Evolutionary conservation across 2,888 invertebrate species (phyloP).

Genomic region (Aplocera efformata): DNA sequence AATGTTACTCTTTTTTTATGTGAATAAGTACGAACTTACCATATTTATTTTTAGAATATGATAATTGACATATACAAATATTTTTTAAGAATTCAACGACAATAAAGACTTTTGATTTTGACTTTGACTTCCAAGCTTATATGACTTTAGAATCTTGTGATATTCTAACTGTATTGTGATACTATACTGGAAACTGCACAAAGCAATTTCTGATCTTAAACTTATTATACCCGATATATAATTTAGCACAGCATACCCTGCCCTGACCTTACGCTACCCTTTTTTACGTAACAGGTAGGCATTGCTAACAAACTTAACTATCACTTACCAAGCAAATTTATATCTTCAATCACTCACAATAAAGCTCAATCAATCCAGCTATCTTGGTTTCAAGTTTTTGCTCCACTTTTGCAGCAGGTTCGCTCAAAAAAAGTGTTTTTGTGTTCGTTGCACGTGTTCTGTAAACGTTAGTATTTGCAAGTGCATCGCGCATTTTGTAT

Average conservation of each 20-base stretch:
- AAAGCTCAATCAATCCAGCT: constrained; percentile 2
- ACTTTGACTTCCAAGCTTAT: too few relatives aligned
- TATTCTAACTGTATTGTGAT: too few relatives aligned
- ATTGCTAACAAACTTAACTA: constrained; percentile 8
- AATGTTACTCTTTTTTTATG: too few relatives aligned
- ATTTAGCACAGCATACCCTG: constrained; percentile 37
- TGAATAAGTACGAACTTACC: too few relatives aligned
- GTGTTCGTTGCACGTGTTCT: constrained; percentile 44
- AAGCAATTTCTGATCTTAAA: neutral
- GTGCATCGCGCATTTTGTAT: constrained; percentile 24
- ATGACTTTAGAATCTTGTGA: too few relatives aligned
- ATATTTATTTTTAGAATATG: too few relatives aligned
- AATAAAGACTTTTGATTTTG: too few relatives aligned
- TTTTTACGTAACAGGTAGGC: constrained; percentile 53
- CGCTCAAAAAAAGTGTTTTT: constrained; percentile 39
- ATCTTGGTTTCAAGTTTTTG: constrained; percentile 28
- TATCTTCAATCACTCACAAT: fast-evolving
- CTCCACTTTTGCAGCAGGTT: constrained; percentile 34
- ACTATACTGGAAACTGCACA: neutral
- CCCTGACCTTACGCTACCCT: constrained; percentile 34
- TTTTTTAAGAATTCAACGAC: too few relatives aligned
- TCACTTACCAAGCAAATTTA: constrained; percentile 6
- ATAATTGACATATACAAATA: too few relatives aligned
- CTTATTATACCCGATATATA: constrained; percentile 32
- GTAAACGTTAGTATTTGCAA: constrained; percentile 23